Conservation (phyloP, 64 coral and sea anemone genomes). For the Platygyra sinensis region DNA sequence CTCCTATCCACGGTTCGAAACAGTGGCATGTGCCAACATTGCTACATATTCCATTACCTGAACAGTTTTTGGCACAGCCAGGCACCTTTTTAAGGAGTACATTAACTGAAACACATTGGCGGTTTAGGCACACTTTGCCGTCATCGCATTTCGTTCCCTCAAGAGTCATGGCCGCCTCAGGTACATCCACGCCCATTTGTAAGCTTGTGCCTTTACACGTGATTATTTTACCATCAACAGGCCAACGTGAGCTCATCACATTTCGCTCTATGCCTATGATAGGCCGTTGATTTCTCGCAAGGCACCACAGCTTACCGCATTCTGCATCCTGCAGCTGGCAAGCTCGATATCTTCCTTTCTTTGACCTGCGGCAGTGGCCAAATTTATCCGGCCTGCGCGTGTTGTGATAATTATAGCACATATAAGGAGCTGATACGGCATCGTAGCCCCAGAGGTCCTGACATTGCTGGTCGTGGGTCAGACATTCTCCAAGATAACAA, state of each 20-base stretch:
- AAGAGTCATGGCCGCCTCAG: conserved; percentile 32
- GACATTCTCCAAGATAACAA: conserved; percentile 44
- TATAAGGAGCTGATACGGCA: conserved; percentile 36
- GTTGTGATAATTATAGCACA: conserved; percentile 48
- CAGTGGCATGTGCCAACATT: conserved; percentile 19
- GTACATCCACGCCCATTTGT: background rate
- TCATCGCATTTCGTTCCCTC: conserved; percentile 38
- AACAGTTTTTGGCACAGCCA: conserved; percentile 7
- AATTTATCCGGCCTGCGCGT: background rate
- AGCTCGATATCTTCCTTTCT: conserved; percentile 24
- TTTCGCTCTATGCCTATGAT: conserved; percentile 10
- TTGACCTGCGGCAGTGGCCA: conserved; percentile 48
- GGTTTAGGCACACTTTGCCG: conserved; percentile 9
- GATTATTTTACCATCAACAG: background rate
- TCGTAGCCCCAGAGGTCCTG: conserved; percentile 47
- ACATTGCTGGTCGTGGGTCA: conserved; percentile 48
- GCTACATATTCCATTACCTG: conserved; percentile 28
- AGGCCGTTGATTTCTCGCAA: background rate
- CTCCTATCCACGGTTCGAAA: conserved; percentile 8
- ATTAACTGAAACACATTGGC: background rate
- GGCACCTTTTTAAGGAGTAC: conserved; percentile 1
- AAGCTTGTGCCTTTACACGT: conserved; percentile 26
- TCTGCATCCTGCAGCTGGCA: background rate
- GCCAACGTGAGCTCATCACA: conserved; percentile 11
- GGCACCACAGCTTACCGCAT: conserved; percentile 28